Conservation (phyloP, 2,113 vertebrate species). For the Mormoops blainvillei region DNA sequence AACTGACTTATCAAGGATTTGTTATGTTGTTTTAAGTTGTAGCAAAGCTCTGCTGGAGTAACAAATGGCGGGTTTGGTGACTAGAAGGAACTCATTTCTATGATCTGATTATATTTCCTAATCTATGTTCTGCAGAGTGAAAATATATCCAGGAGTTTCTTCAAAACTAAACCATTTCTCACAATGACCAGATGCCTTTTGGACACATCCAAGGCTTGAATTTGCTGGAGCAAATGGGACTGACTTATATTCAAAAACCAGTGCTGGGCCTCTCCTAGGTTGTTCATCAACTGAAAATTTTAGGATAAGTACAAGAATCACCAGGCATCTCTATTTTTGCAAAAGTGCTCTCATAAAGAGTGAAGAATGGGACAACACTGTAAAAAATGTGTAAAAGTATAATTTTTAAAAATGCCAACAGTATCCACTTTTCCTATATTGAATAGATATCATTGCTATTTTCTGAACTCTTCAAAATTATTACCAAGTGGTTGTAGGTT, state of each 20-base stretch:
- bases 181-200: background rate
- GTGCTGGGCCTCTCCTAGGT: background rate
- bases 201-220: background rate
- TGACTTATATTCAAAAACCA: background rate
- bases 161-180: background rate
- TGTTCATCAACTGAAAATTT: background rate
- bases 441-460: background rate
- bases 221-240: background rate
- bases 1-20: background rate
- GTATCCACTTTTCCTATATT: background rate
- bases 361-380: background rate
- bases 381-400: background rate
- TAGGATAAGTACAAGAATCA: background rate
- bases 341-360: background rate
- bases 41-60: background rate
- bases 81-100: background rate
- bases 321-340: slow-evolving; percentile 17
- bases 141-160: background rate
- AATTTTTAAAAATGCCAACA: background rate
- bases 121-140: background rate
- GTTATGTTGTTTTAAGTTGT: background rate
- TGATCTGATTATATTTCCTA: background rate
- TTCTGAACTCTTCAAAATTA: background rate
- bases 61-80: background rate
- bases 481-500: background rate